Evolutionary conservation across 2,113 vertebrate species (phyloP), one percentile per base, ranked within the genome.

Genomic region (Oreocharis arfaki): DNA sequence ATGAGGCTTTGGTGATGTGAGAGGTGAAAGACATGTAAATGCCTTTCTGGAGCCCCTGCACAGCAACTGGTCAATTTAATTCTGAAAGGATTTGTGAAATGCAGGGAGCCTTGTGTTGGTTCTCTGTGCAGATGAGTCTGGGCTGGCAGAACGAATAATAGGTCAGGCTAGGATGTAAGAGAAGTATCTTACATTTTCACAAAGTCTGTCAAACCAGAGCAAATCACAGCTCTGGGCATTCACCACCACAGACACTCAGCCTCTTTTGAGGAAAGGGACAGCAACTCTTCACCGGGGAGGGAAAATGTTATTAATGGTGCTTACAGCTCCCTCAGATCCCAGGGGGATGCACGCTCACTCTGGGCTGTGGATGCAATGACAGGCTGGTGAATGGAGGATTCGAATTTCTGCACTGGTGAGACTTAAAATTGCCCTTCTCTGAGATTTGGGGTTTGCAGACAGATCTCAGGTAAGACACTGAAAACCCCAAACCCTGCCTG

Each of bases 1-100:
- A 63, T n/a, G 67, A 91, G 67, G 68, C 75, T 94, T 94, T 56
- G 85, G 85, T 67, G 91, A 77, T 24, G 70, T 12, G 68, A 94
- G 89, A 57, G 27, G 90, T 74, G 39, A 86, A 22, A 74, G 60
- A 44, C 65, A 37, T 11, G 60, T 41, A 81, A 95, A 80, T 90
- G 60, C 76, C 73, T 83, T 87, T 83, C 87, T 47, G 63, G 76
- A 84, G 71, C 19, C 84, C 64, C 67, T 74, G 87, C 84, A 70
- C 94, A 92, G 91, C 83, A 84, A 92, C 41, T 0, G 9, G 49
- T 49, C 83, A 32, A 59, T 84, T 52, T 86, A 83, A 75, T 84
- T 70, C 82, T 85, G 63, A 86, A 41, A 67, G 76, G 71, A 60
- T 77, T 84, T 94, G 73, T 82, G 56, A 67, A 85, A 35, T 6